phyloP scores from a whole-genome alignment of 2,113 vertebrate species.

The Rhinoptilus africanus region DNA sequence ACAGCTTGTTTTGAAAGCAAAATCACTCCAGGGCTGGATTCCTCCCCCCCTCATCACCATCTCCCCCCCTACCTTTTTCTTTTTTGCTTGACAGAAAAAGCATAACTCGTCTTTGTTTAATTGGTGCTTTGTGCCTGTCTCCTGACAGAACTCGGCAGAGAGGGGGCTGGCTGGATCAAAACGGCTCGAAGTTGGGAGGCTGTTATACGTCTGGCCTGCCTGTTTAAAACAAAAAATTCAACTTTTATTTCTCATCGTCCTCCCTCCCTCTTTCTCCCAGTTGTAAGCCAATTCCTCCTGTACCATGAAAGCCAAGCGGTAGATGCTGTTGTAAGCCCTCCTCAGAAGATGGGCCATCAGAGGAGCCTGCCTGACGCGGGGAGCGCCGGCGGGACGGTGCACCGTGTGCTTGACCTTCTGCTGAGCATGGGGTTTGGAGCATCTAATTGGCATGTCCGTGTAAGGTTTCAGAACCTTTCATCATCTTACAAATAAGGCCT shows the following conservation, averaged over 20 bases:
- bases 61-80: neutral
- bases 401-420: neutral
- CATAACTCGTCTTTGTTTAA: conserved; percentile 53
- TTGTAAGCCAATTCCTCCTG: neutral
- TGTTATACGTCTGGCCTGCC: neutral
- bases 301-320: neutral
- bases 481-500: neutral
- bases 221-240: neutral
- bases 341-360: neutral
- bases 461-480: neutral
- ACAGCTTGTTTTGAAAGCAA: conserved; percentile 53
- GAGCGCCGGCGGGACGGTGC: fast-evolving
- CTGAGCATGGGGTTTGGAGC: neutral
- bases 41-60: neutral
- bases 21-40: conserved; percentile 29
- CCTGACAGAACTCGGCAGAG: conserved; percentile 15
- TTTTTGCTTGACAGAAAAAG: conserved; percentile 51
- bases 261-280: neutral
- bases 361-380: fast-evolving
- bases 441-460: neutral
- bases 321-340: neutral
- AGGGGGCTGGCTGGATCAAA: conserved; percentile 38
- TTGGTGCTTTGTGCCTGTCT: conserved; percentile 61
- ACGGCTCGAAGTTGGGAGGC: neutral
- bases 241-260: neutral